Evolutionary conservation across 1,140 invertebrate species (phyloP).

Genomic region (Capitella teleta): DNA sequence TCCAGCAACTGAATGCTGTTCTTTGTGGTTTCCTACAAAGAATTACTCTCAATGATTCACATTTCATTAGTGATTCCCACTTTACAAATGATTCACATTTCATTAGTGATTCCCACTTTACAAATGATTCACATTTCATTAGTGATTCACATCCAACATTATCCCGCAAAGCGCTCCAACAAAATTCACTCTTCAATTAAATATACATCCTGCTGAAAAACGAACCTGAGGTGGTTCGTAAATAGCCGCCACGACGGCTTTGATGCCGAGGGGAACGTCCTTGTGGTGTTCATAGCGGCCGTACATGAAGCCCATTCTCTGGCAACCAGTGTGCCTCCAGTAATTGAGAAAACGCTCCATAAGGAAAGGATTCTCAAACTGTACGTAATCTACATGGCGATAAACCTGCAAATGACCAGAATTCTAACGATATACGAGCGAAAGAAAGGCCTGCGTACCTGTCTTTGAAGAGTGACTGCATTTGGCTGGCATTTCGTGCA

Average conservation of each 20-base stretch:
- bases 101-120: too few species aligned
- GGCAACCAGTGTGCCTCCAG: slow-evolving; percentile 87
- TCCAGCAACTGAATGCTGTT: slow-evolving; percentile 47
- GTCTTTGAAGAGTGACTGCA: slow-evolving; percentile 87
- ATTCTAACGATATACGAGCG: too few species aligned
- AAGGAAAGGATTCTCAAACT: slow-evolving; percentile 90
- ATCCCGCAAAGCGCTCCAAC: too few species aligned
- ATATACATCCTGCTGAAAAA: too few species aligned
- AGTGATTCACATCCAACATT: too few species aligned
- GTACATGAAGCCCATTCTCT: slow-evolving; percentile 85
- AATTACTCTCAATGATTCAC: too few species aligned
- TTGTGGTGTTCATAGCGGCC: slow-evolving; percentile 83
- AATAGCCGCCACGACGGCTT: slow-evolving; percentile 83
- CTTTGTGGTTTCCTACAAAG: slow-evolving; percentile 34
- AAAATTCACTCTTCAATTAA: too few species aligned
- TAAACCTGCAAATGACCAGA: slow-evolving; percentile 55
- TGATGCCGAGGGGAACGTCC: slow-evolving; percentile 90
- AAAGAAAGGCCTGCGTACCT: too few species aligned
- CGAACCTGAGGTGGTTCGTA: slow-evolving; percentile 91
- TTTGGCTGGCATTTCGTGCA: slow-evolving; percentile 98
- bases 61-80: too few species aligned
- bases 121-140: too few species aligned
- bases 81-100: too few species aligned
- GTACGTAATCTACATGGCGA: slow-evolving; percentile 93
- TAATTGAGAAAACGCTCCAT: slow-evolving; percentile 94